phyloP scores from a whole-genome alignment of 2,113 vertebrate species.

The Propithecus coquereli region DNA sequence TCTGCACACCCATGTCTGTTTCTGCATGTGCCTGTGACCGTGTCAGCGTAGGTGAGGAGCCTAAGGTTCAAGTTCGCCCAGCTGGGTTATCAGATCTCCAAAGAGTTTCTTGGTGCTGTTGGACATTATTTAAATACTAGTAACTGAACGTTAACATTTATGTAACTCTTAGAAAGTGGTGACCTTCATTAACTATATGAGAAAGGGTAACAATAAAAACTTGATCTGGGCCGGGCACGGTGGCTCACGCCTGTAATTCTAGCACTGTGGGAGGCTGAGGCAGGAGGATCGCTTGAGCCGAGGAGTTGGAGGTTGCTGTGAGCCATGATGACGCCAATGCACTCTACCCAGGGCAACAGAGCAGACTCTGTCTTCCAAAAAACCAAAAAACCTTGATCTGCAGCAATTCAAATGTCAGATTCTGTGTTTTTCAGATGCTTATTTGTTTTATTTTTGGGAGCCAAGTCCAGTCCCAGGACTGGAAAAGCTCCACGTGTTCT shows the following conservation, averaged over 20 bases:
- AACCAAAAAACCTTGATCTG: background rate
- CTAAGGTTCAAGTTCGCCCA: background rate
- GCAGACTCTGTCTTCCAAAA: too few species aligned
- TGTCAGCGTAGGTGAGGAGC: background rate
- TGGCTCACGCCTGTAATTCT: too few species aligned
- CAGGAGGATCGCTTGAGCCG: too few species aligned
- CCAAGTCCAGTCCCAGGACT: background rate
- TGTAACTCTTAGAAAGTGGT: background rate
- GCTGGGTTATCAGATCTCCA: background rate
- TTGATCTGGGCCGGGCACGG: too few species aligned
- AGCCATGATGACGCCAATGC: too few species aligned
- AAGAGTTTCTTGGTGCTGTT: background rate
- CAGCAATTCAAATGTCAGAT: background rate
- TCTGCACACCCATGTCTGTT: too few species aligned
- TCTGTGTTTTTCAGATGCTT: background rate
- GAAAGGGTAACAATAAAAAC: background rate
- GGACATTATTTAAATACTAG: slow-evolving; percentile 13
- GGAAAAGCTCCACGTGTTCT: background rate
- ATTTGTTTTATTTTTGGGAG: background rate
- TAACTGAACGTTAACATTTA: background rate
- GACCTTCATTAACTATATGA: background rate
- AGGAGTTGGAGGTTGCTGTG: too few species aligned
- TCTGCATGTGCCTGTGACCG: too few species aligned
- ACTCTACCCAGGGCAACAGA: too few species aligned
- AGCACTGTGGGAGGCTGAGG: too few species aligned